Percentiles rank a stretch among this genome's conserved stretches.
Evolutionary conservation across 1,140 invertebrate genomes (phyloP).

Genomic region (Eriocheir sinensis): DNA sequence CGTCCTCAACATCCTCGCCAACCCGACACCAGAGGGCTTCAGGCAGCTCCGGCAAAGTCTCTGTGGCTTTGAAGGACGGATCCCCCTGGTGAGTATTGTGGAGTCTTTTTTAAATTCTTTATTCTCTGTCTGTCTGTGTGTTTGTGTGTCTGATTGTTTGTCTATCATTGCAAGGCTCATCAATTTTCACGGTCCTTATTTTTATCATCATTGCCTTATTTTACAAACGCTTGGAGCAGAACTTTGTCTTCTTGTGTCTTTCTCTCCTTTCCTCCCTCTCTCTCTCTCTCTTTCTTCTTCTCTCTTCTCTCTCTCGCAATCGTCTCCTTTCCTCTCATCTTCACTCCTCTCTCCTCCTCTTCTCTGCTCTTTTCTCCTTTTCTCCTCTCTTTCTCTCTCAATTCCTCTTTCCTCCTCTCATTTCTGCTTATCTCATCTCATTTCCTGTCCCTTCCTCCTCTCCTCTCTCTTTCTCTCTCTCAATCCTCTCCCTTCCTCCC

Average conservation of each 20-base stretch:
- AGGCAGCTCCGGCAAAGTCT: not conserved
- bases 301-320: not conserved
- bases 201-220: not conserved
- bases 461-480: constrained; percentile 17
- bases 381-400: not conserved
- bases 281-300: not conserved
- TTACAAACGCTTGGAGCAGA: not conserved
- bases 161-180: not conserved
- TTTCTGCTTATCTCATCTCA: not conserved
- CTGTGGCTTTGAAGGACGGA: constrained; percentile 36
- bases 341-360: not conserved
- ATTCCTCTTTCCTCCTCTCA: not conserved
- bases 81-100: constrained; percentile 40
- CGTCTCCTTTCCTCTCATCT: not conserved
- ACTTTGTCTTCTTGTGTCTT: not conserved
- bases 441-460: not conserved
- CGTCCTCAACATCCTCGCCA: not conserved
- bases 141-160: not conserved
- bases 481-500: not conserved
- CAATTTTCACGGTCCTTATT: not conserved
- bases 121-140: not conserved
- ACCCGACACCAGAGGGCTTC: not conserved
- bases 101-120: not conserved
- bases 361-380: not conserved
- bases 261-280: not conserved